Evolutionary conservation across 2,113 vertebrate species (phyloP), one percentile per base, ranked within the genome.

Genomic region (Microcebus murinus): DNA sequence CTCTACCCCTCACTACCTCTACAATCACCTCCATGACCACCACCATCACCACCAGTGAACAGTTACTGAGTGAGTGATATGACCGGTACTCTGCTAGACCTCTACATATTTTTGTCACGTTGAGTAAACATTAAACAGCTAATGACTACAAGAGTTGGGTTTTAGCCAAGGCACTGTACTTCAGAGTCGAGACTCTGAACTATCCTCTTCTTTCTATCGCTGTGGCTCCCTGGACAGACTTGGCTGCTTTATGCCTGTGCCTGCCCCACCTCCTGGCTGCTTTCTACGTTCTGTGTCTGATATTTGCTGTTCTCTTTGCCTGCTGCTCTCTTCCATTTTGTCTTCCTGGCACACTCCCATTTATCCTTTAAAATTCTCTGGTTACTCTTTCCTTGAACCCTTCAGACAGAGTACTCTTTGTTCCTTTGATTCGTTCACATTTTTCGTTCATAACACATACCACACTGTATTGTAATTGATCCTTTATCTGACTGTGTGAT

Each of bases 401-500:
- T 77, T 87, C 36, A 90, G 17, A 80, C 11, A 82, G 59, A 87
- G n/a, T 65, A 18, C 31, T 74, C 29, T 71, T 6, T 84, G 12
- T 80, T 68, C 21, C 90, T 90, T 11, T n/a, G 8, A 84, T 90
- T 90, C 84, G 45, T 45, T 84, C 34, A 79, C 12, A 21, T 76
- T 84, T 48, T 84, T 84, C 76, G 48, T 17, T 39, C 1, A 68
- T 14, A 92, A 90, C 7, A 87, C 11, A 45, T 4, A 70, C 8
- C 42, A 42, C 1, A 31, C 39, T 42, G 15, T 57, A 55, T 55
- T 18, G 36, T 27, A 90, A 80, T 50, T 90, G 4, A 92, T 36
- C 83, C 68, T 95, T 21, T 36, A 59, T 76, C 36, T 83, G 61
- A 57, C 7, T 52, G 3, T 45, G 91, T 45, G 27, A 73, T 71